Percentiles rank a stretch among this genome's conserved stretches.
phyloP scores from a whole-genome alignment of 2,113 vertebrate species.

The Scopus umbretta region DNA sequence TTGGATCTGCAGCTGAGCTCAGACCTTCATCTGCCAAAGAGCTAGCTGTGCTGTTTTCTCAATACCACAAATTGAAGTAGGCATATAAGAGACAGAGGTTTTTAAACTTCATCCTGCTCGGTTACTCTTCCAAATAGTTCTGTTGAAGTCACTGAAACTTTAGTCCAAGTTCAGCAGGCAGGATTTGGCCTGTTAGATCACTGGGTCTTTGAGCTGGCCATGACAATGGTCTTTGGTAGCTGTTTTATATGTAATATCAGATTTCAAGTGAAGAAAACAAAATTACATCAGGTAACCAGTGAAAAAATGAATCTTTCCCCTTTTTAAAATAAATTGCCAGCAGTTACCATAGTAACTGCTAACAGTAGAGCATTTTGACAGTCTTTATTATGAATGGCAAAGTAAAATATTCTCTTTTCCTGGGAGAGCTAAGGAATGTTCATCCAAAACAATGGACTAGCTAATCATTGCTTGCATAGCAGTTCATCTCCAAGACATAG shows the following conservation, averaged over 20 bases:
- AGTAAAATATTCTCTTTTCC: conserved; percentile 60
- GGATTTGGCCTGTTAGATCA: not conserved
- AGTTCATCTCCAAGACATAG: not conserved
- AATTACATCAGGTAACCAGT: conserved; percentile 26
- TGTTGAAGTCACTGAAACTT: not conserved
- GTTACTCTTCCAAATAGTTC: not conserved
- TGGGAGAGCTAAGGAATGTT: conserved; percentile 7
- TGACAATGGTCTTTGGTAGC: not conserved
- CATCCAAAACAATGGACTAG: not conserved
- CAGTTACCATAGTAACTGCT: conserved; percentile 69
- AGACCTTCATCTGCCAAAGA: not conserved
- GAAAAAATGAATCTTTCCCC: conserved; percentile 15
- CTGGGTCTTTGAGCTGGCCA: not conserved
- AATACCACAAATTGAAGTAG: not conserved
- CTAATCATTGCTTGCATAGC: not conserved
- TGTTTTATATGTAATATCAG: not conserved
- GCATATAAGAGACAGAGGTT: not conserved
- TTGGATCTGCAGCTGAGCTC: not conserved
- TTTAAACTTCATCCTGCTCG: not conserved
- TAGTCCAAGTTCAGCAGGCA: not conserved
- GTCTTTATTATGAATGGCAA: conserved; percentile 46
- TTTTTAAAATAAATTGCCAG: conserved; percentile 44
- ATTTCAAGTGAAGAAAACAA: conserved; percentile 42
- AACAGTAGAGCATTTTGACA: conserved; percentile 48
- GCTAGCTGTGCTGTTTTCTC: not conserved